These are phyloP conservation scores for Drosophila guanche DNA, from an alignment of 1,140 invertebrate genomes.

Conservation along the genomic window DNA sequence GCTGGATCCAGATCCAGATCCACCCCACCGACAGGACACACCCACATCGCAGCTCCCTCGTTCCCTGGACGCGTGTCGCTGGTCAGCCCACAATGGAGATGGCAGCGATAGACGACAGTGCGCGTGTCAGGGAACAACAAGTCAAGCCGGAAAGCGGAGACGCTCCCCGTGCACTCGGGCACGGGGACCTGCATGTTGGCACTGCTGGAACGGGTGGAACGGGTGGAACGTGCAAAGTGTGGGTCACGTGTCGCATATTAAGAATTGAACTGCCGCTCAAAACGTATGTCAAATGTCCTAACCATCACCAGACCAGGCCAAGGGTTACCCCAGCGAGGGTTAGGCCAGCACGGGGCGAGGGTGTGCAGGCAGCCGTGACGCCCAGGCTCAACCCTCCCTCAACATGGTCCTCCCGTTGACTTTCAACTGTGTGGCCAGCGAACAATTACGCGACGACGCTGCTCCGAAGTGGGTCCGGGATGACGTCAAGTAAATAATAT, in stretches of 20 bases:
- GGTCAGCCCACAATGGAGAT: conserved; percentile 65
- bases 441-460: conserved; percentile 53
- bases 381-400: conserved; percentile 59
- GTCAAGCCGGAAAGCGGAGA: conserved; percentile 67
- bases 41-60: conserved; percentile 20
- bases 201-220: conserved; percentile 36
- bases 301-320: conserved; percentile 16
- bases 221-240: conserved; percentile 71
- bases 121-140: conserved; percentile 77
- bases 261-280: conserved; percentile 68
- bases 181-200: conserved; percentile 74
- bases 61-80: conserved; percentile 57
- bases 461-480: not conserved
- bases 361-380: conserved; percentile 73
- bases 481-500: conserved; percentile 67
- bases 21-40: no score
- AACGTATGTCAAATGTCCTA: conserved; percentile 73
- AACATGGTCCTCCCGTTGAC: conserved; percentile 46
- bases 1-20: no score
- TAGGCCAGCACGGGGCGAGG: conserved; percentile 44
- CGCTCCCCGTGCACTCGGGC: conserved; percentile 30
- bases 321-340: conserved; percentile 24
- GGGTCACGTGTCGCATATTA: conserved; percentile 79
- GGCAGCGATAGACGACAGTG: conserved; percentile 36
- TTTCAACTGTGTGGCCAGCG: conserved; percentile 71